A percentile compares a stretch with the other conserved stretches of the same genome.
Conservation (phyloP, 2,113 vertebrate genomes). For the Trogon surrucura region DNA sequence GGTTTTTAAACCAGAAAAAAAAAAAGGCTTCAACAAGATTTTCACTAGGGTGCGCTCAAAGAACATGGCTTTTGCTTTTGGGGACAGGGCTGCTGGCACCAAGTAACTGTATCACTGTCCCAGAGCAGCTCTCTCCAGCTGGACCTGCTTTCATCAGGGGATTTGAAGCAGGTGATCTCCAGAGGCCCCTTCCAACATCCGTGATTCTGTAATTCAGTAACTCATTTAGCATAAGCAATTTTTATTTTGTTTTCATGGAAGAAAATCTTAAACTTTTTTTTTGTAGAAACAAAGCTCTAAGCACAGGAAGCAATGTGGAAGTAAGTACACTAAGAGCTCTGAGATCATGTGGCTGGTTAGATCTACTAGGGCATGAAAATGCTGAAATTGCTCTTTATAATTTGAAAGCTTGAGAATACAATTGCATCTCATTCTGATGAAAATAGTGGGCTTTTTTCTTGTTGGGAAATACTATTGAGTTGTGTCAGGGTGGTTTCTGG, state of each 20-base stretch:
- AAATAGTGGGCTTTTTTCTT: neutral
- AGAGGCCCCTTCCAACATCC: neutral
- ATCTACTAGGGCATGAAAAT: neutral
- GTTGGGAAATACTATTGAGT: neutral
- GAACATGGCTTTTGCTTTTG: neutral
- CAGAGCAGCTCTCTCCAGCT: neutral
- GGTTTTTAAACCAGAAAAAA: neutral
- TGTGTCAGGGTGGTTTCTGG: neutral
- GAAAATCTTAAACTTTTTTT: neutral
- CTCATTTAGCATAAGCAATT: neutral
- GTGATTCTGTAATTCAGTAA: neutral
- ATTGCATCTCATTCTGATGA: neutral
- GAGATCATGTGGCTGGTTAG: neutral
- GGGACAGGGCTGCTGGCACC: rapidly evolving
- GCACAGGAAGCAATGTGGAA: neutral
- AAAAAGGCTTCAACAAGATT: neutral
- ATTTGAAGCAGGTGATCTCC: neutral
- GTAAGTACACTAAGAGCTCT: neutral
- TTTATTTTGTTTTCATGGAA: neutral
- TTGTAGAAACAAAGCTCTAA: neutral
- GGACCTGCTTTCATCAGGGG: neutral
- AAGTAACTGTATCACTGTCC: neutral
- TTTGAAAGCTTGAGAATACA: neutral
- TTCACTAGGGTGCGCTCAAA: constrained; percentile 32
- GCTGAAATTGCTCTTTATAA: neutral